Conservation (phyloP, 2,797 vertebrate genomes). For the Coccyzus lansbergi region DNA sequence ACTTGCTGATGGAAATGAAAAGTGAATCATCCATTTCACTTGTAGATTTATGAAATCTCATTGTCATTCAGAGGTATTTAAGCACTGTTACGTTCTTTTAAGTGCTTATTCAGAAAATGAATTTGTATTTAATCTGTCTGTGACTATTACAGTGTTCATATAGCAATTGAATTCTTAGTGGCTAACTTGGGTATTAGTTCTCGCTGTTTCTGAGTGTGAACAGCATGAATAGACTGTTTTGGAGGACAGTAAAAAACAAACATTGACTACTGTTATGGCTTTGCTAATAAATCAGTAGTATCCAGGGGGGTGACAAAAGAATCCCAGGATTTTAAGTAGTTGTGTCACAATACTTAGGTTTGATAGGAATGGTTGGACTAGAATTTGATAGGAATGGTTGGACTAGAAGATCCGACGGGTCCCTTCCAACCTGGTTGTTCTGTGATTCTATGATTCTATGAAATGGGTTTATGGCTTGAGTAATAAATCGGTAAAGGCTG, state of each 20-base stretch:
- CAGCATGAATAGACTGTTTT: not conserved
- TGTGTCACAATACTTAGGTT: not conserved
- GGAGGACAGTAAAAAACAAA: not conserved
- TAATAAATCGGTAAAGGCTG: not conserved
- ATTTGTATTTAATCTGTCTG: not conserved
- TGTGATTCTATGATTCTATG: no score
- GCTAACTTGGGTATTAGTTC: not conserved
- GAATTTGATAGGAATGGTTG: no score
- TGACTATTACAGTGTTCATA: not conserved
- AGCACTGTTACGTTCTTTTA: not conserved
- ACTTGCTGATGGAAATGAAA: not conserved
- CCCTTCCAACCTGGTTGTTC: no score
- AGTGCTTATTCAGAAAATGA: constrained; percentile 13
- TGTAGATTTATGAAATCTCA: constrained; percentile 1
- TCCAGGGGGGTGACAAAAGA: not conserved
- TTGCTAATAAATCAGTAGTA: not conserved
- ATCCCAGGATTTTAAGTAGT: not conserved
- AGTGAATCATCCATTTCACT: not conserved
- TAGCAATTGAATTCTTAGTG: not conserved
- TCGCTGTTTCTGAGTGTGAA: not conserved
- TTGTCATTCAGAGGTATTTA: not conserved
- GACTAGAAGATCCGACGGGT: no score
- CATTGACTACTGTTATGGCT: not conserved
- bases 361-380: no score
- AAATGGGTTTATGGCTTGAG: not conserved